A percentile compares a stretch with the other conserved stretches of the same genome.
phyloP scores from a whole-genome alignment of 1,140 invertebrate species.

The Copidosoma floridanum region DNA sequence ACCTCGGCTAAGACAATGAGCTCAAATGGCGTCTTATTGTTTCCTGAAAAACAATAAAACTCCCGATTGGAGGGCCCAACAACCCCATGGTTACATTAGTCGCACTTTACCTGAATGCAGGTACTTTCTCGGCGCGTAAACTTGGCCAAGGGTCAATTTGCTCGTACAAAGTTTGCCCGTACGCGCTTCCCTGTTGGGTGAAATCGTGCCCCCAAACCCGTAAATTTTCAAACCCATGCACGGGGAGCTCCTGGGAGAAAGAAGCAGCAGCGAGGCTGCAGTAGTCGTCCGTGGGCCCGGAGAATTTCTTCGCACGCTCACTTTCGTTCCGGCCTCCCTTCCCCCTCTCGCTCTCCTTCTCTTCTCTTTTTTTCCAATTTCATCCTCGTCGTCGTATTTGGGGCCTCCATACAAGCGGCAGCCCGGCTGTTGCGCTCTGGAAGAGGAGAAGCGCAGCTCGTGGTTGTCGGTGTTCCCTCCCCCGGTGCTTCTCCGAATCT shows the following conservation, averaged over 20 bases:
- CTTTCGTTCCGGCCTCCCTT: conserved; percentile 21
- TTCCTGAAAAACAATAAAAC: too few species aligned
- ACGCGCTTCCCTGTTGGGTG: background rate
- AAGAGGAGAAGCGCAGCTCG: too few species aligned
- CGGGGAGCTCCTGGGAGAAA: background rate
- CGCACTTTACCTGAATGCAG: too few species aligned
- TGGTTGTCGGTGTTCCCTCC: too few species aligned
- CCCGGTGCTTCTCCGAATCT: conserved; percentile 16
- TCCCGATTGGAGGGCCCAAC: too few species aligned
- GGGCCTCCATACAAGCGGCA: background rate
- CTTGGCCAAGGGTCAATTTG: too few species aligned
- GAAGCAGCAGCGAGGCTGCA: background rate
- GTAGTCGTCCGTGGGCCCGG: background rate
- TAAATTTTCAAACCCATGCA: conserved; percentile 16
- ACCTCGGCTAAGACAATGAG: too few species aligned
- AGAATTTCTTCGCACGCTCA: conserved; percentile 25
- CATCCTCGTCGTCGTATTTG: conserved; percentile 1
- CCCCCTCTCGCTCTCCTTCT: background rate
- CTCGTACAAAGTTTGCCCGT: conserved; percentile 14
- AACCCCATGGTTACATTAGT: too few species aligned
- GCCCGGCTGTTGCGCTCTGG: too few species aligned
- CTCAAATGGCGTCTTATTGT: too few species aligned
- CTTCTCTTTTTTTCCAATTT: conserved; percentile 3
- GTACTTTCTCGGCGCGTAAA: too few species aligned
- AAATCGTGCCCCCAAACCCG: conserved; percentile 17